Evolutionary conservation across 1,140 invertebrate genomes (phyloP), one percentile per base, ranked within the genome.

Genomic region (Lasioglossum albipes): DNA sequence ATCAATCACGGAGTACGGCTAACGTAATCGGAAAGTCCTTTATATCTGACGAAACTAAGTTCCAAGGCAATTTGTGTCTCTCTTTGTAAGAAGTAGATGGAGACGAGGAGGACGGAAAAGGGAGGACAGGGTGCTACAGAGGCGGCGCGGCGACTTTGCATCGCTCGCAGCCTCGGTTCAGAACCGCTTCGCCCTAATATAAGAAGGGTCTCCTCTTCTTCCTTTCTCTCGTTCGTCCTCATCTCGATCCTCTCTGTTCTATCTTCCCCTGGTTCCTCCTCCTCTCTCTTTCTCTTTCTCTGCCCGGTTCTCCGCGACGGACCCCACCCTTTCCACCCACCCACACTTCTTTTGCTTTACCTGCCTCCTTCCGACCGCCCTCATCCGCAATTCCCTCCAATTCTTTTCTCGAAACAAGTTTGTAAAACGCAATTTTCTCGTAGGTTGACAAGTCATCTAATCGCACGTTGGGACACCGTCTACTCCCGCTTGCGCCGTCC

Each of bases 341-440:
- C 62, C 66, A 6, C 62, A 7, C 81, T 83, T 83, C 79, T 74
- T 79, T 87, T 69, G 45, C 70, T 75, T 76, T 85, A 81, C 81
- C 85, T 84, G 84, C 76, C 79, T 71, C 27, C 68, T 57, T 59
- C 81, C 83, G 49, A 76, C 71, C 79, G 42, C 79, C 78, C 86
- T 81, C 84, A 70, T 88, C 87, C 86, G 81, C 91, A 90, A 91
- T 91, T 92, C 89, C 84, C 90, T 91, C 89, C 92, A 92, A 92
- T 93, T 92, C 91, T 91, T 92, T 89, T 87, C 89, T 88, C 89
- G 90, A 92, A 93, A 93, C 90, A 92, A 93, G 92, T 93, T 93
- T 92, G 91, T 90, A 92, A 92, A 92, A 93, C 91, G 91, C 90
- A 92, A 93, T 93, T 93, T 91, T 90, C 90, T 84, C 87, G 85